Base-by-base conservation (phyloP, 2,797 vertebrate species). In the Sternotherus odoratus region DNA sequence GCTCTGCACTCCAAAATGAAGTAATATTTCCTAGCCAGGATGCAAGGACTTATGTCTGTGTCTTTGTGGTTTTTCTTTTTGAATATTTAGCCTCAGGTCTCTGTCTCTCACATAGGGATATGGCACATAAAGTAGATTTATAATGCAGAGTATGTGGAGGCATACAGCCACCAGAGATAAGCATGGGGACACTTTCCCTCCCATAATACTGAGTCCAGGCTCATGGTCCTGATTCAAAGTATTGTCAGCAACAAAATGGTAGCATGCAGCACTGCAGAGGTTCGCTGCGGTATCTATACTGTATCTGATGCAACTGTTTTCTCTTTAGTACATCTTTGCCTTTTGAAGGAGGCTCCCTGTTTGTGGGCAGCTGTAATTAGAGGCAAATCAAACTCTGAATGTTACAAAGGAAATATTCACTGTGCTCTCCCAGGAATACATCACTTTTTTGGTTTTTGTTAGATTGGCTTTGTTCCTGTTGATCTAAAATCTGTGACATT, bases 151-250 rank as follows among this genome's bases (percentile, higher is more conserved):
- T 50, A 90, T 88, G 66, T 60, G 84, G 88, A 86, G 91, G 39
- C 43, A 74, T 46, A 46, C 23, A 28, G 92, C 85, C 90, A 8
- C 77, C 39, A 13, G 66, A 54, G 72, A 74, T 87, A 87, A 92
- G 88, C 28, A 75, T 91, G 88, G 90, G 72, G 82, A 43, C 21
- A 57, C 72, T 77, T 94, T 95, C 92, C 92, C 66, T 85, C 72
- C 75, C 11, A 0, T 28, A 50, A 0, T 28, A 50, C 43, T 53
- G 51, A 23, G 51, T 91, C 88, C 66, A 82, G 81, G 82, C 90
- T 84, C 56, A 93, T 60, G 4, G 30, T 49, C 56, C 88, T 79
- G 92, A 82, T 77, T 91, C 83, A 91, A 91, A 92, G 75, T 79
- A 1, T 3, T 60, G 74, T 56, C 93, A 85, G 79, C 77, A 33